Evolutionary conservation across 2,888 invertebrate species (phyloP).

Genomic region (Habroteleia sp.): DNA sequence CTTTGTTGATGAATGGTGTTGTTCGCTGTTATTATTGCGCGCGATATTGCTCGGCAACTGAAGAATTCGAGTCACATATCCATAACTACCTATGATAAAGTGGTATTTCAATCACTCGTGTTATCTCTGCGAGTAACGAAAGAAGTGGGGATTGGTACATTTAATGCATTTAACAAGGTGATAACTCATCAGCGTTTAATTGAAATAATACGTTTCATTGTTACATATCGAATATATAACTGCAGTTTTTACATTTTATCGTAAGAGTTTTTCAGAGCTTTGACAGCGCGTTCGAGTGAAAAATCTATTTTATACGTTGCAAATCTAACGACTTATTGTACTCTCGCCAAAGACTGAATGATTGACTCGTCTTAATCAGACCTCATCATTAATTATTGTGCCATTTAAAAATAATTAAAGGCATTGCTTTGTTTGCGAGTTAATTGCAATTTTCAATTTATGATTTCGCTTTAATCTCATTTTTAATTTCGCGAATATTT

Average conservation of each 20-base stretch:
- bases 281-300: conserved; percentile 48
- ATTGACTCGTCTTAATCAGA: conserved; percentile 34
- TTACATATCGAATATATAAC: conserved; percentile 51
- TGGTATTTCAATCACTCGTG: conserved; percentile 51
- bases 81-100: conserved; percentile 47
- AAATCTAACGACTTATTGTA: conserved; percentile 31
- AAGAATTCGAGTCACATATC: conserved; percentile 46
- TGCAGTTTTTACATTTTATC: conserved; percentile 33
- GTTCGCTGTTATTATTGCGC: conserved; percentile 32
- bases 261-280: conserved; percentile 28
- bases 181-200: conserved; percentile 56
- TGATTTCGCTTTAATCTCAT: neutral
- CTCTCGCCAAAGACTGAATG: conserved; percentile 28
- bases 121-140: conserved; percentile 48
- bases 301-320: conserved; percentile 20
- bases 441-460: conserved; percentile 28
- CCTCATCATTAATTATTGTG: conserved; percentile 17
- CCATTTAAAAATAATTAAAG: conserved; percentile 46
- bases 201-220: conserved; percentile 58
- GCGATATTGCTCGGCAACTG: conserved; percentile 18
- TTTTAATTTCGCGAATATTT: neutral
- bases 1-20: conserved; percentile 19
- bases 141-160: conserved; percentile 39
- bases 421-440: conserved; percentile 10
- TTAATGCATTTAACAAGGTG: conserved; percentile 52